These are phyloP conservation scores for Alviniconcha marisindica DNA, from an alignment of 1,140 invertebrate species.

Conservation along the genomic window DNA sequence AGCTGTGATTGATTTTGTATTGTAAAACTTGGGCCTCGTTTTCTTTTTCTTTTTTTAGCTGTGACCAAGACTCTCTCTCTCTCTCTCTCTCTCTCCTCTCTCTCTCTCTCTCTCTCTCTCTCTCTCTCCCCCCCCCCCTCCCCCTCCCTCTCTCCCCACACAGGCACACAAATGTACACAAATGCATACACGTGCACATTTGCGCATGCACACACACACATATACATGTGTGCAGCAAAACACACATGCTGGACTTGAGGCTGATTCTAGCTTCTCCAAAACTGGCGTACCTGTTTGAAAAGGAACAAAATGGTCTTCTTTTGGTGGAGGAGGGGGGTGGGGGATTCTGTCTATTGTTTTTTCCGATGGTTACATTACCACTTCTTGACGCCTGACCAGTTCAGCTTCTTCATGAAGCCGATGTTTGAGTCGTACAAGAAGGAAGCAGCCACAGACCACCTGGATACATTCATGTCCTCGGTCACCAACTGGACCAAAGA, in stretches of 20 bases:
- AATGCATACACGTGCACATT: too few relatives aligned
- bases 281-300: not conserved
- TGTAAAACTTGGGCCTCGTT: too few relatives aligned
- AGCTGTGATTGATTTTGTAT: too few relatives aligned
- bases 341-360: not conserved
- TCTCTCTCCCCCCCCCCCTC: too few relatives aligned
- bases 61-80: too few relatives aligned
- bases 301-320: not conserved
- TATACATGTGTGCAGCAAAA: too few relatives aligned
- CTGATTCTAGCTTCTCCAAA: not conserved
- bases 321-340: not conserved
- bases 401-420: conserved; percentile 45
- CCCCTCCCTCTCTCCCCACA: too few relatives aligned
- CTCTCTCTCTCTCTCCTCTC: too few relatives aligned
- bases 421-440: conserved; percentile 45
- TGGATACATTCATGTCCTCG: conserved; percentile 29
- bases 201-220: too few relatives aligned
- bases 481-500: conserved; percentile 43
- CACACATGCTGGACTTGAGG: not conserved
- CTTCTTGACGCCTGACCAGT: conserved; percentile 29
- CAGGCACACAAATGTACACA: too few relatives aligned
- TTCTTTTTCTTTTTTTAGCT: too few relatives aligned
- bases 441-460: conserved; percentile 25
- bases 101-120: too few relatives aligned
- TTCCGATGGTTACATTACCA: not conserved